A percentile compares a stretch with the other conserved stretches of the same genome.
These are phyloP conservation scores for Mimachlamys varia DNA, from an alignment of 2,888 invertebrate genomes.

Conservation along the genomic window DNA sequence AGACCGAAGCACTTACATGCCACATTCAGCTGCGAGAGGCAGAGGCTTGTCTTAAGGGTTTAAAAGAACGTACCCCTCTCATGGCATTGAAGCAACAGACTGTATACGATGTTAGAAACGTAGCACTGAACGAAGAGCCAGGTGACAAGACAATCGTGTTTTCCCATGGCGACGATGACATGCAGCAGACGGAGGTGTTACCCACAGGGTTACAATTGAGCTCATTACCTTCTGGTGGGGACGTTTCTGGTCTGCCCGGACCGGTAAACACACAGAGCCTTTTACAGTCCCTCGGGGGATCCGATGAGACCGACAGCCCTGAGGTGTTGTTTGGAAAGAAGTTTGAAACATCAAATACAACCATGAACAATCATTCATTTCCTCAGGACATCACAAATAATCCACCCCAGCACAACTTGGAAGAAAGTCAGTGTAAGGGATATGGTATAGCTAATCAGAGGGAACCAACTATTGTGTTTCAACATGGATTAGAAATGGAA, in stretches of 20 bases:
- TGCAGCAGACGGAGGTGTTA: neutral
- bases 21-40: neutral
- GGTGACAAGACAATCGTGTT: slow-evolving; percentile 14
- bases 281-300: neutral
- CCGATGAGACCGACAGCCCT: neutral
- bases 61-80: neutral
- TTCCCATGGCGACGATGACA: neutral
- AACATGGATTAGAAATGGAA: slow-evolving; percentile 9
- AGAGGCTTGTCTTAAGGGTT: neutral
- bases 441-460: neutral
- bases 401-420: neutral
- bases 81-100: neutral
- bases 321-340: neutral
- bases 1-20: neutral
- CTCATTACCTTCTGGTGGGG: neutral
- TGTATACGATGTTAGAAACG: neutral
- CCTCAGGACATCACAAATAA: too few species aligned
- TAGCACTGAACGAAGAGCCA: neutral
- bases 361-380: neutral
- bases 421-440: neutral
- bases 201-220: neutral
- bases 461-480: neutral
- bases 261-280: neutral
- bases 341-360: neutral
- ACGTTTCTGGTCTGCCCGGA: neutral